Percentiles rank a stretch among this genome's conserved stretches.
phyloP scores from a whole-genome alignment of 2,113 vertebrate species.

The Corythornis madagascariensis region DNA sequence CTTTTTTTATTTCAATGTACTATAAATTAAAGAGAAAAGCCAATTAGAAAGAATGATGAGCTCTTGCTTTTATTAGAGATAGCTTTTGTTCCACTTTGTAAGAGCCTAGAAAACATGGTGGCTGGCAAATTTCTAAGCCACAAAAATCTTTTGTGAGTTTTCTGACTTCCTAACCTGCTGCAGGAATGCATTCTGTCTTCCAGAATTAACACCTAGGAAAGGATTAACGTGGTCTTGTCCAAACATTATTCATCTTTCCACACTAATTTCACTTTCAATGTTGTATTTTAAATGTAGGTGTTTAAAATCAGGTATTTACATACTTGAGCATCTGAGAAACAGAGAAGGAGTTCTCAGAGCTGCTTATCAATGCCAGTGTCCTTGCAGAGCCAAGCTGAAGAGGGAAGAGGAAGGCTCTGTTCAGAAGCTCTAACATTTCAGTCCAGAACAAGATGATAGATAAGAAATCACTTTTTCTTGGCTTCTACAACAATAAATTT shows the following conservation, averaged over 20 bases:
- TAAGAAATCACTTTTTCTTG: neutral
- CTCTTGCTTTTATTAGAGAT: neutral
- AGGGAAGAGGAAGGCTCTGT: neutral
- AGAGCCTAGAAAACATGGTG: neutral
- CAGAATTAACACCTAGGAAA: neutral
- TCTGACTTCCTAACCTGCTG: neutral
- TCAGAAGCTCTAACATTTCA: neutral
- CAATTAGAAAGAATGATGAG: neutral
- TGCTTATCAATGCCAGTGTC: neutral
- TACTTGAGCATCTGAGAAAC: neutral
- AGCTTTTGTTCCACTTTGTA: neutral
- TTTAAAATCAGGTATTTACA: neutral
- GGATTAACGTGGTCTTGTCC: neutral
- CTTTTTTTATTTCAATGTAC: neutral
- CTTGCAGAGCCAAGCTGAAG: neutral
- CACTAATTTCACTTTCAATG: neutral
- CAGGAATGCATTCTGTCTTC: neutral
- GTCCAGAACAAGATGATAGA: neutral
- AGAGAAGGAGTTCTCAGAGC: neutral
- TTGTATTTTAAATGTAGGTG: neutral
- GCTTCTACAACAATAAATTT: neutral
- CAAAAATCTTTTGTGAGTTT: neutral
- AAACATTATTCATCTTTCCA: neutral
- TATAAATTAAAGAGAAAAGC: slow-evolving; percentile 13
- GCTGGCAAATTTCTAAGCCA: neutral